Evolutionary conservation across 2,797 vertebrate species (phyloP).

Genomic region (Sebastes hopkinsi): DNA sequence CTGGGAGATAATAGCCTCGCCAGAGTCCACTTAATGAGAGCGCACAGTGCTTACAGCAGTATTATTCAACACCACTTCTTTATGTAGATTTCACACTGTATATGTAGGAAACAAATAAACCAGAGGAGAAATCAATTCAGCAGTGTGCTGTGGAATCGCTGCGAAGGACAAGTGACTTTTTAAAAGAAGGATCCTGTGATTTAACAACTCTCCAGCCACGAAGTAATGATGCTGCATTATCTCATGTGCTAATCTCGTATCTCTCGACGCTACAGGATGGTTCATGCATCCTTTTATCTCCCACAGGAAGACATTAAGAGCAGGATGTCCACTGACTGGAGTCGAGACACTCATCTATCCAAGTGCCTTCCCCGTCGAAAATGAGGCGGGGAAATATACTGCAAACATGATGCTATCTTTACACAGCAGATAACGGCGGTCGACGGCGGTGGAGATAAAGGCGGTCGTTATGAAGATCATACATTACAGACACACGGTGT

Average conservation of each 20-base stretch:
- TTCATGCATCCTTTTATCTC: slow-evolving; percentile 51
- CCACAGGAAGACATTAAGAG: slow-evolving; percentile 72
- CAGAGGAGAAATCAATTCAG: not conserved
- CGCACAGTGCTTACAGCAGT: slow-evolving; percentile 1
- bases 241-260: slow-evolving; percentile 46
- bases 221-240: slow-evolving; percentile 43
- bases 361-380: slow-evolving; percentile 15
- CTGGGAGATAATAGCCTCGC: slow-evolving; percentile 30
- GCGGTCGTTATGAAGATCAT: not conserved
- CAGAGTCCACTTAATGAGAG: slow-evolving; percentile 17
- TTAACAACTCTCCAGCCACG: slow-evolving; percentile 12
- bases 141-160: not conserved
- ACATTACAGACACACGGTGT: not conserved
- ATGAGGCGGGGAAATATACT: slow-evolving; percentile 20
- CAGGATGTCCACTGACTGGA: slow-evolving; percentile 60
- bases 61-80: slow-evolving; percentile 15
- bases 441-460: slow-evolving; percentile 8
- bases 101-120: slow-evolving; percentile 14
- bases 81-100: not conserved
- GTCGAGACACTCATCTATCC: slow-evolving; percentile 46
- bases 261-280: slow-evolving; percentile 15
- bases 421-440: slow-evolving; percentile 10
- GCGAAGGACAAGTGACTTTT: not conserved
- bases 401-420: slow-evolving; percentile 58
- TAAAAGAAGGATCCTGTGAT: not conserved